A percentile compares a stretch with the other conserved stretches of the same genome.
Evolutionary conservation across 1,140 invertebrate genomes (phyloP).

Genomic region (Copidosoma floridanum): DNA sequence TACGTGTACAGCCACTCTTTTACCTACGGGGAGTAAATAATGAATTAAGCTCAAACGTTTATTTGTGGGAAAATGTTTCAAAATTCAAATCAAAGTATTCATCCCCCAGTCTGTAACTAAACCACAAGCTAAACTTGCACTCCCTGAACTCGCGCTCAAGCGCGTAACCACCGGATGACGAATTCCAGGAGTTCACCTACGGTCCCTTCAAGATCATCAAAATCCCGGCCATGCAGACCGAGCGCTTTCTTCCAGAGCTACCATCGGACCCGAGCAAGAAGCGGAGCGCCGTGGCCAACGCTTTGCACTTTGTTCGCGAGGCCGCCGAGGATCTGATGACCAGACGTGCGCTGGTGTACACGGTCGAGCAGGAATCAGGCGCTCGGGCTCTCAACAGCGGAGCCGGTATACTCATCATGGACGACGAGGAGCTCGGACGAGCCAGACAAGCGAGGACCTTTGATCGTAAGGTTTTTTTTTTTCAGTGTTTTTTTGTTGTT

Average conservation of each 20-base stretch:
- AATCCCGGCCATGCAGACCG: constrained; percentile 39
- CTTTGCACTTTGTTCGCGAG: constrained; percentile 46
- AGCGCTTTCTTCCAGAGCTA: constrained; percentile 43
- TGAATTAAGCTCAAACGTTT: too few relatives aligned
- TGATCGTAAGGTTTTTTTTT: not conserved
- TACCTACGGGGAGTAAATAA: too few relatives aligned
- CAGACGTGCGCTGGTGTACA: constrained; percentile 50
- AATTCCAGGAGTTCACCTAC: constrained; percentile 47
- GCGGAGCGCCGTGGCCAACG: constrained; percentile 40
- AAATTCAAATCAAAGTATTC: too few relatives aligned
- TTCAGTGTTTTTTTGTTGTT: not conserved
- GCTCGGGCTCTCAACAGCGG: constrained; percentile 34
- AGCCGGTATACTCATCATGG: constrained; percentile 44
- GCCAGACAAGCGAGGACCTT: constrained; percentile 28
- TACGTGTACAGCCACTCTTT: too few relatives aligned
- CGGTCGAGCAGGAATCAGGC: constrained; percentile 39
- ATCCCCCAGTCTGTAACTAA: too few relatives aligned
- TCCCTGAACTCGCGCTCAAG: too few relatives aligned
- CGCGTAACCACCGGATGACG: too few relatives aligned
- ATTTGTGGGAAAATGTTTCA: too few relatives aligned
- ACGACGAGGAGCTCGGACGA: constrained; percentile 46
- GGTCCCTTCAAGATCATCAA: constrained; percentile 49
- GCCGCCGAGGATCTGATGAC: constrained; percentile 47
- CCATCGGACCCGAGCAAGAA: constrained; percentile 42
- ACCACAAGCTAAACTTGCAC: too few relatives aligned